These are phyloP conservation scores for Mystacides longicornis DNA, from an alignment of 2,888 invertebrate genomes.

Conservation along the genomic window DNA sequence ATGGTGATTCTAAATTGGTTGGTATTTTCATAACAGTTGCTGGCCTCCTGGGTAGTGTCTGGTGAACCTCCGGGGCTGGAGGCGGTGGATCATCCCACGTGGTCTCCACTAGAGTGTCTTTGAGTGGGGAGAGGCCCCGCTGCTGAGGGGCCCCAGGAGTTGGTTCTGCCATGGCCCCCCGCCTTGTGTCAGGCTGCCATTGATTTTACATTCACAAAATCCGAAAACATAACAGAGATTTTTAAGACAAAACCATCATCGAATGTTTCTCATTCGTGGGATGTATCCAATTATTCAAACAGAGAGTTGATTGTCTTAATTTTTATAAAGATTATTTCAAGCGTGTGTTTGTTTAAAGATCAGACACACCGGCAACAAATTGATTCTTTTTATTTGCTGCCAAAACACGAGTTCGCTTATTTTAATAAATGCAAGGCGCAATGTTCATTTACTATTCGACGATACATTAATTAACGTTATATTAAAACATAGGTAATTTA, in stretches of 20 bases:
- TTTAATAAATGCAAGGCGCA: too few relatives aligned
- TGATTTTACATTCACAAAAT: neutral
- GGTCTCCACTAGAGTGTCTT: conserved; percentile 26
- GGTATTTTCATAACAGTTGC: conserved; percentile 24
- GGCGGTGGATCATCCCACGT: conserved; percentile 46
- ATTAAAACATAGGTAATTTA: neutral
- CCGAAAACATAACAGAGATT: neutral
- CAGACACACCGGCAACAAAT: too few relatives aligned
- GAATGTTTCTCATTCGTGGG: too few relatives aligned
- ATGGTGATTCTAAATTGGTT: conserved; percentile 28
- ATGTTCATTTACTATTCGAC: too few relatives aligned
- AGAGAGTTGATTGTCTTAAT: neutral
- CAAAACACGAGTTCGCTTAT: too few relatives aligned
- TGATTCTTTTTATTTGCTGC: neutral
- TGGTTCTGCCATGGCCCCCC: conserved; percentile 34
- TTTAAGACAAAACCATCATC: too few relatives aligned
- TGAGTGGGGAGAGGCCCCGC: conserved; percentile 27
- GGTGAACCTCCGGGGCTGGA: conserved; percentile 38
- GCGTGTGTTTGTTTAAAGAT: too few relatives aligned
- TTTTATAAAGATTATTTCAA: neutral
- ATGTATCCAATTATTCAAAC: too few relatives aligned
- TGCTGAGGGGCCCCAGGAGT: conserved; percentile 33
- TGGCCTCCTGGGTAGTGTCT: conserved; percentile 23
- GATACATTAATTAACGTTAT: too few relatives aligned
- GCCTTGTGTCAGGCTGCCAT: conserved; percentile 6